Evolutionary conservation across 37 sponge, comb jelly and placozoan species (phyloP), one percentile per base, ranked within the genome.

Genomic region (Hexactinellida sp.): DNA sequence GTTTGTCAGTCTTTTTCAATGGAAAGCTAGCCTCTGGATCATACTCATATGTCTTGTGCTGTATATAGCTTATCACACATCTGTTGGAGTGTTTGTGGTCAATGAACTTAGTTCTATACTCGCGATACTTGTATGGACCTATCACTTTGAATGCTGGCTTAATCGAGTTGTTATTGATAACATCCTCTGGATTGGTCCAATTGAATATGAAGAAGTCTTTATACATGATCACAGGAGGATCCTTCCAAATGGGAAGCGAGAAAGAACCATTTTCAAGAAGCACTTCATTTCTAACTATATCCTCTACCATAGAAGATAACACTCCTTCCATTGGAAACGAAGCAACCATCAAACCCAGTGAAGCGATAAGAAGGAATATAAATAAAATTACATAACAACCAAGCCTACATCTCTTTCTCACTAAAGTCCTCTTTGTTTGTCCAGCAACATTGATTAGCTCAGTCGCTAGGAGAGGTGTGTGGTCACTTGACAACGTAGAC

Each of bases 151-250:
- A 37, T 3, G 24, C 34, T 0, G 94, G 94, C 76, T 63, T 63
- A 7, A 32, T 3, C 19, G 83, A 86, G 10, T 83, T 34, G 36
- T 84, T 85, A 37, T 37, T 35, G n/a, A 38, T 76, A 86, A 93
- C 91, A 0, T 89, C 90, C 0, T 86, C 87, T 0, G 87, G 86
- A 37, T 94, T 94, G 37, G 94, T 94, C n/a, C 92, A 54, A 83
- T 94, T 94, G 84, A 91, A 94, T 83, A 94, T 89, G 87, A 91
- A 92, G 83, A 92, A 54, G 38, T 90, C 85, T 54, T 94, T 92
- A 87, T 91, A 94, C 38, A 94, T 39, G 7, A 85, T 85, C 0
- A 94, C 84, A 1, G 88, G 71, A 1, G 92, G 92, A 35, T 86
- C 38, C 76, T 84, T 55, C 85, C 91, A 86, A 28, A 63, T n/a